Evolutionary conservation across 2,797 vertebrate species (phyloP).

Genomic region (Cacajao melanocephalus): DNA sequence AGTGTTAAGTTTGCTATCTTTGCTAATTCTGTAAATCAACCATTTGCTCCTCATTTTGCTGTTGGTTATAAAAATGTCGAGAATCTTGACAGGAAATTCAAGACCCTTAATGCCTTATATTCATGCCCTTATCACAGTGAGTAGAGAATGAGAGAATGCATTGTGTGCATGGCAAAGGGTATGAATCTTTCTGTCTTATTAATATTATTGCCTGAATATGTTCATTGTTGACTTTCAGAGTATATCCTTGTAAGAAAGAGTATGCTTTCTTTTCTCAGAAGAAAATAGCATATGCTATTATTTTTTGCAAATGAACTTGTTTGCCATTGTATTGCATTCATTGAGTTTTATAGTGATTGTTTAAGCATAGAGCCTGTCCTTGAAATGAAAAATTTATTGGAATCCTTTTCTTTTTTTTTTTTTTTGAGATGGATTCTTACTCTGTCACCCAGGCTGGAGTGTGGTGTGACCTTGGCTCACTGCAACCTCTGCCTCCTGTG

Average conservation of each 20-base stretch:
- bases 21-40: not conserved
- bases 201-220: not conserved
- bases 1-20: slow-evolving; percentile 77
- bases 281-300: not conserved
- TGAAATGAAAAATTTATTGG: slow-evolving; percentile 33
- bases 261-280: not conserved
- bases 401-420: not conserved
- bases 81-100: not conserved
- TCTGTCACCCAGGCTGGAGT: too few relatives aligned
- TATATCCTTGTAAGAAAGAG: not conserved
- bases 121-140: not conserved
- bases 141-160: not conserved
- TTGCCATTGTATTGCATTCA: slow-evolving; percentile 54
- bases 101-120: not conserved
- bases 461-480: too few relatives aligned
- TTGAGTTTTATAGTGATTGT: slow-evolving; percentile 29
- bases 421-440: too few relatives aligned
- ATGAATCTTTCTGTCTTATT: not conserved
- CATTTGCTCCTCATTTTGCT: slow-evolving; percentile 45
- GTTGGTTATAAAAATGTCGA: not conserved
- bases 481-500: too few relatives aligned
- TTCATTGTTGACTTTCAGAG: not conserved
- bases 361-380: not conserved
- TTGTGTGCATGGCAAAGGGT: not conserved
- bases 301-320: not conserved